A percentile compares a stretch with the other conserved stretches of the same genome.
Conservation (phyloP, 2,113 vertebrate species). For the Tinamus guttatus region DNA sequence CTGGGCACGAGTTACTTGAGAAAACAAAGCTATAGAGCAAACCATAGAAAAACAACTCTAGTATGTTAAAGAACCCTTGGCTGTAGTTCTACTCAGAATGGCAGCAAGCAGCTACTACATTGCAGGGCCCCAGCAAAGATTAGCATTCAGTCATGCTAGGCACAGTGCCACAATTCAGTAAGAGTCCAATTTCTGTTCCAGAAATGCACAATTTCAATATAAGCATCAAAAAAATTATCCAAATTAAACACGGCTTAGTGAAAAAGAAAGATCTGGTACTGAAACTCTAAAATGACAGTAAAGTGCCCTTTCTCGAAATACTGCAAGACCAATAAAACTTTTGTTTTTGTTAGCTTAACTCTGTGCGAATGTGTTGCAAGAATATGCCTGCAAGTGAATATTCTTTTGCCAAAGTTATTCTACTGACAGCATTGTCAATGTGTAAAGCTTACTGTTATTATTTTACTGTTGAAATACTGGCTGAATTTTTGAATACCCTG, state of each 20-base stretch:
- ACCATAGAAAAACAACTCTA: not conserved
- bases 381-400: too few species aligned
- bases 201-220: not conserved
- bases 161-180: not conserved
- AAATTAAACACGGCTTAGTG: not conserved
- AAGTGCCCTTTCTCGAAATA: not conserved
- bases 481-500: not conserved
- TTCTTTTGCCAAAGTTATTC: too few species aligned
- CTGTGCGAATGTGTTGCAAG: fast-evolving
- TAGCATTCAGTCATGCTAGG: not conserved
- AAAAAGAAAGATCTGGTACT: not conserved
- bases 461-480: not conserved
- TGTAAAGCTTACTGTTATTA: too few species aligned
- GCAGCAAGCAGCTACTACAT: not conserved
- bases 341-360: not conserved
- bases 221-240: not conserved
- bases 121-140: not conserved
- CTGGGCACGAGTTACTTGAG: not conserved
- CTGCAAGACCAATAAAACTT: not conserved
- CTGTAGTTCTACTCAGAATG: not conserved
- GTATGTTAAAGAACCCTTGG: not conserved
- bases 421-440: too few species aligned
- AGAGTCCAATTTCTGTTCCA: not conserved
- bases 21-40: not conserved
- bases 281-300: not conserved